A percentile compares a stretch with the other conserved stretches of the same genome.
phyloP scores from a whole-genome alignment of 53 echinoderm and acorn worm species.

The Astropecten irregularis region DNA sequence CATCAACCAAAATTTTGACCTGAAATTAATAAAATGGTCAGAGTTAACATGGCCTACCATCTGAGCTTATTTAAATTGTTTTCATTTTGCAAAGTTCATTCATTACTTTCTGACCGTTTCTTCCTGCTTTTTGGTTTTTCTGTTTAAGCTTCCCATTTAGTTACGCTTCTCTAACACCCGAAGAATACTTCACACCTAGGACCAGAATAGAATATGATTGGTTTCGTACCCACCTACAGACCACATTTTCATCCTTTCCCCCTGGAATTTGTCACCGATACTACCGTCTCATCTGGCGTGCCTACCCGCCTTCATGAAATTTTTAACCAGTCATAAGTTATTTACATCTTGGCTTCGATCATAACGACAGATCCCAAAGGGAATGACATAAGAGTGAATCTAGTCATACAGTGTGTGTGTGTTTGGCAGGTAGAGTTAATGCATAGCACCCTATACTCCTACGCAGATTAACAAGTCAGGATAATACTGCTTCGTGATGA shows the following conservation, averaged over 20 bases:
- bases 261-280: neutral
- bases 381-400: too few relatives aligned
- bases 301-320: neutral
- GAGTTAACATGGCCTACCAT: too few relatives aligned
- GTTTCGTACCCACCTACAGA: neutral
- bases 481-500: neutral
- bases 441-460: slow-evolving; percentile 1
- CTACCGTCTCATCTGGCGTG: slow-evolving; percentile 8
- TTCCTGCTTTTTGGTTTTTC: too few relatives aligned
- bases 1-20: too few relatives aligned
- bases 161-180: too few relatives aligned
- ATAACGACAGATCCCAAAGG: too few relatives aligned
- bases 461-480: neutral
- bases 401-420: neutral
- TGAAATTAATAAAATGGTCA: too few relatives aligned
- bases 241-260: neutral
- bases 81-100: too few relatives aligned
- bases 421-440: neutral
- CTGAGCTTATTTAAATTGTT: too few relatives aligned
- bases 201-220: slow-evolving; percentile 21
- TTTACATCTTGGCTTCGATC: too few relatives aligned
- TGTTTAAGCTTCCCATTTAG: too few relatives aligned
- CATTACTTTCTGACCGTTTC: too few relatives aligned
- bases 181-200: neutral
- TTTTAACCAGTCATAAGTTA: neutral